Evolutionary conservation across 2,113 vertebrate genomes (phyloP), one percentile per base, ranked within the genome.

Genomic region (Pyxicephalus adspersus): DNA sequence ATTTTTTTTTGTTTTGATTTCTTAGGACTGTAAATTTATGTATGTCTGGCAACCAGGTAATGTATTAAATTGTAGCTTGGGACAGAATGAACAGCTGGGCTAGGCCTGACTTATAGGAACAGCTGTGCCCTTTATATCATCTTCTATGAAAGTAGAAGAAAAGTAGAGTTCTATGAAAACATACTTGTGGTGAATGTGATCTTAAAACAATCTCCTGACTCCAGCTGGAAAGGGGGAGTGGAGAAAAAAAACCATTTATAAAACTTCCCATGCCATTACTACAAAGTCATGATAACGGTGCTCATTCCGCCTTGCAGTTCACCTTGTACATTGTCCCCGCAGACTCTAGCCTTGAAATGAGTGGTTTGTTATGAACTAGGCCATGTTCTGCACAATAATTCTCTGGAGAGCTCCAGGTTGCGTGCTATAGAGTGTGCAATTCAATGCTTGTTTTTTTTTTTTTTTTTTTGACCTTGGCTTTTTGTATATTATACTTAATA

Each of bases 111-210:
- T 22, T 60, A 28, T 74, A n/a, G 31, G 22, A 55, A 74, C 71
- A 74, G 71, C 71, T 60, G 71, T n/a, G 57, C 34, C 54, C 71
- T 16, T 55, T 74, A 22, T n/a, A 73, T 73, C 54, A 34, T 28
- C 26, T n/a, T n/a, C n/a, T n/a, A n/a, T n/a, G n/a, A n/a, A n/a
- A n/a, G n/a, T n/a, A n/a, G n/a, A n/a, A n/a, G n/a, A n/a, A n/a
- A n/a, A n/a, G n/a, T n/a, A 38, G 20, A 73, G 71, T n/a, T 54
- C 70, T 58, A 38, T 58, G 45, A 58, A 73, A 58, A 38, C 38
- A 19, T 16, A 9, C 8, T 9, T 45, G 38, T 13, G 38, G 38
- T 45, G 38, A 9, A 45, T 9, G 38, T 45, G 15, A 45, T 45
- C 38, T 45, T 45, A 45, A 13, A 45, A 45, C 38, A 45, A 45